A percentile compares a stretch with the other conserved stretches of the same genome.
Conservation (phyloP, 2,113 vertebrate genomes). For the Nannospalax galili region DNA sequence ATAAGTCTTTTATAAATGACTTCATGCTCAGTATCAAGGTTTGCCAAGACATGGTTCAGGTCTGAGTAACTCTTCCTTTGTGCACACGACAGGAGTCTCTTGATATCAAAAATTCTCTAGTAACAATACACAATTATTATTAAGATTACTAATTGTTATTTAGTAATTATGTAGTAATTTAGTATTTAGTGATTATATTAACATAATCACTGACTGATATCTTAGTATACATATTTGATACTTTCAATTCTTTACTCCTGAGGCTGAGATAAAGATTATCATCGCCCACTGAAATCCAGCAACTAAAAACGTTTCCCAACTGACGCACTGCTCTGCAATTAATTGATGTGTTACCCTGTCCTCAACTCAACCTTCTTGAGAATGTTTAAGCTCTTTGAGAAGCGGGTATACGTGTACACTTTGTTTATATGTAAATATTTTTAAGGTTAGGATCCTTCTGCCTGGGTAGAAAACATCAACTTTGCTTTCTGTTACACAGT, state of each 20-base stretch:
- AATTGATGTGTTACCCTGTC: not conserved
- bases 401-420: not conserved
- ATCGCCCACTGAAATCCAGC: conserved; percentile 16
- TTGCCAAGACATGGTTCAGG: not conserved
- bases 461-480: not conserved
- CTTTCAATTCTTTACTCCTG: not conserved
- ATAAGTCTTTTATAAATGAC: not conserved
- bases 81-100: not conserved
- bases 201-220: not conserved
- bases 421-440: not conserved
- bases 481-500: not conserved
- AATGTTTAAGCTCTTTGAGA: not conserved
- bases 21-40: not conserved
- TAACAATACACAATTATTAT: not conserved
- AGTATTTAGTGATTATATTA: too few relatives aligned
- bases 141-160: not conserved
- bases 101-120: not conserved
- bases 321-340: not conserved
- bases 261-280: conserved; percentile 2
- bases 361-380: not conserved
- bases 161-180: too few relatives aligned
- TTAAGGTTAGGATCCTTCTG: not conserved
- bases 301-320: not conserved
- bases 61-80: not conserved
- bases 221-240: not conserved